Conservation (phyloP, 2,888 invertebrate species). For the Tipula vernalis region DNA sequence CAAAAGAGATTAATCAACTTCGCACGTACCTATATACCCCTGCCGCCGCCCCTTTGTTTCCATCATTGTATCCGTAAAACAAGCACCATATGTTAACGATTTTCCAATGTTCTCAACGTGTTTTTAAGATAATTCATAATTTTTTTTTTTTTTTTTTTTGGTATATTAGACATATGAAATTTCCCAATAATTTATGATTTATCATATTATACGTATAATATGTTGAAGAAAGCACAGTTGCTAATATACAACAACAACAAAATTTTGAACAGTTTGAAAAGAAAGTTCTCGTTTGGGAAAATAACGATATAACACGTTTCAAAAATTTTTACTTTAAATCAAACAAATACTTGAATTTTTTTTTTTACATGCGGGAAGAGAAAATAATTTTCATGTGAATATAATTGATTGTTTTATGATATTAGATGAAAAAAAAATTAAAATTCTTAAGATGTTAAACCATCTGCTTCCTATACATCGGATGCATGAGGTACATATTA, state of each 20-base stretch:
- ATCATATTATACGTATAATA: background rate
- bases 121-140: background rate
- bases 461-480: no score
- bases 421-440: background rate
- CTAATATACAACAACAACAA: background rate
- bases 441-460: background rate
- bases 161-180: background rate
- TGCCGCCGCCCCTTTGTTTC: background rate
- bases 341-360: background rate
- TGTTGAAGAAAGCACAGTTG: background rate
- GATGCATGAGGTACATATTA: no score
- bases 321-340: background rate
- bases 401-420: background rate
- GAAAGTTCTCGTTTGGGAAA: background rate
- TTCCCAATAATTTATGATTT: background rate
- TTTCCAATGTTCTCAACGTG: background rate
- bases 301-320: background rate
- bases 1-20: background rate
- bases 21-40: background rate
- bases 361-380: background rate
- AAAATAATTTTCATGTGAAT: background rate
- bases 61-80: background rate
- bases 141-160: background rate
- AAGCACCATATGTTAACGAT: background rate
- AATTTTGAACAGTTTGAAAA: background rate